Base-by-base conservation (phyloP, 2,113 vertebrate genomes). In the Centrocercus urophasianus region DNA sequence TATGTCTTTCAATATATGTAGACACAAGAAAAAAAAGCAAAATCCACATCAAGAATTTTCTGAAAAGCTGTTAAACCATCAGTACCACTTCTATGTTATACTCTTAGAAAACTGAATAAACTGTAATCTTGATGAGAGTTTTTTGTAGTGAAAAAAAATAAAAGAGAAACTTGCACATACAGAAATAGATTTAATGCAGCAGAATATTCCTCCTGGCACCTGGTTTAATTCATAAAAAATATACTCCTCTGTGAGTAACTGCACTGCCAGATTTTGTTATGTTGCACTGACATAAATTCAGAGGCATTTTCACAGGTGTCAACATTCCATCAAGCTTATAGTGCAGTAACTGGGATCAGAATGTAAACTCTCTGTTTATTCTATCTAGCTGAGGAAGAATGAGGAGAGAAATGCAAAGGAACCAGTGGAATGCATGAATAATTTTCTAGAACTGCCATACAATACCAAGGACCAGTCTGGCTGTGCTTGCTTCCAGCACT, bases 141-240 rank as follows among this genome's bases (percentile, higher is more conserved):
- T 20, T 60, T 43, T 34, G 22, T 12, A 64, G 32, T 36, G 1
- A 20, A 20, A 57, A 57, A 61, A 61, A 13, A 50, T 22, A 30
- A 32, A 15, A 36, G 34, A 65, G 12, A 64, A 69, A 36, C 0
- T 0, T 30, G 9, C 7, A 48, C 12, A 10, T 32, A 66, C 3
- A 50, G 20, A 65, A 88, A 40, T 3, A 64, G n/a, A 73, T 36
- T 9, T 82, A 61, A 65, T 66, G 7, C 11, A 78, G 27, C 5
- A 38, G 4, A 30, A 36, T 45, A 77, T 36, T 61, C 56, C 8
- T 63, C 14, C 32, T 42, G 11, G 50, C 45, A 88, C 30, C 1
- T 59, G 4, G 2, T 6, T 71, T 66, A 75, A 71, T 7, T 63
- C 13, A 50, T 28, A 43, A 71, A 63, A 45, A 17, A 30, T 18